phyloP scores from a whole-genome alignment of 37 sponge, comb jelly and placozoan genomes.

The Geodia barretti region DNA sequence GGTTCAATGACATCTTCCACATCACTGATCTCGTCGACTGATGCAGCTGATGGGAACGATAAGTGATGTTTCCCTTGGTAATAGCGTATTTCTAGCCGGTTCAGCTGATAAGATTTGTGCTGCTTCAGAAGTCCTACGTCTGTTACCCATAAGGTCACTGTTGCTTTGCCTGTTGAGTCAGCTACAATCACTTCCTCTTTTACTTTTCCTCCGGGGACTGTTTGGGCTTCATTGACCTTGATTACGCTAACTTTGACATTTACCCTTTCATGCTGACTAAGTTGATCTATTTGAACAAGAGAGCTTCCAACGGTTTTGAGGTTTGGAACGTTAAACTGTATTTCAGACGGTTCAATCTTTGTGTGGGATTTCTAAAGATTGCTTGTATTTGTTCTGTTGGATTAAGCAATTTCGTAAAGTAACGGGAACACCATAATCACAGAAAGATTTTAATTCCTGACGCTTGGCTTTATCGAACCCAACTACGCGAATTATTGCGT shows the following conservation, averaged over 20 bases:
- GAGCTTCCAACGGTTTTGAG: neutral
- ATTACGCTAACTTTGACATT: neutral
- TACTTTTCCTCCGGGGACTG: neutral
- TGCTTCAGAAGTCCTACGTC: neutral
- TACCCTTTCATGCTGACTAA: neutral
- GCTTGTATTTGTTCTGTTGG: neutral
- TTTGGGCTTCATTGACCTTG: neutral
- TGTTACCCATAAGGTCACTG: neutral
- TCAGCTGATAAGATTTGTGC: neutral
- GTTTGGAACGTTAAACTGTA: neutral
- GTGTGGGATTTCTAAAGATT: neutral
- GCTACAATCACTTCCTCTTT: neutral
- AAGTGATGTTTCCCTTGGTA: neutral
- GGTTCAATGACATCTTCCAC: neutral
- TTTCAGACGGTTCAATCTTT: neutral
- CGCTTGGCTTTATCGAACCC: neutral
- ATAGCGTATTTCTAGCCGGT: neutral
- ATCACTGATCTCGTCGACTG: neutral
- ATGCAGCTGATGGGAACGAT: neutral
- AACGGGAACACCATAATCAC: neutral
- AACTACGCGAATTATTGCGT: neutral
- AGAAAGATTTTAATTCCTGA: neutral
- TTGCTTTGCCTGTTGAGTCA: neutral
- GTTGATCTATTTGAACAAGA: neutral
- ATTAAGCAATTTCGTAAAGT: neutral